These are phyloP conservation scores for Coptodon rendalli DNA, from an alignment of 2,113 vertebrate genomes.

Conservation along the genomic window DNA sequence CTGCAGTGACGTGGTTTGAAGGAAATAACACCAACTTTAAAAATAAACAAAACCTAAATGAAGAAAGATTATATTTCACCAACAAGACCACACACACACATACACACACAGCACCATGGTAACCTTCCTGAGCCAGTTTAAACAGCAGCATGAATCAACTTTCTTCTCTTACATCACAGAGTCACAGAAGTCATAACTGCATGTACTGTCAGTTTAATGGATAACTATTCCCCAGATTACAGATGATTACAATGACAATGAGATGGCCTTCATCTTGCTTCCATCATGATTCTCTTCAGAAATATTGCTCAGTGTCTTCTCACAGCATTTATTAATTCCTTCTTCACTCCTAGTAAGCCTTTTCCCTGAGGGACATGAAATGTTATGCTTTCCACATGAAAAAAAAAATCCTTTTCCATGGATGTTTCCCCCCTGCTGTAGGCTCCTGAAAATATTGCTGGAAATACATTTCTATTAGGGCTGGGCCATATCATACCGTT, in stretches of 20 bases:
- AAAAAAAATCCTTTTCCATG: not conserved
- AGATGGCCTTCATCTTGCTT: conserved; percentile 23
- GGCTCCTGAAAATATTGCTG: not conserved
- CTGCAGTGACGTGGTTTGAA: not conserved
- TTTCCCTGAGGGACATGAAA: not conserved
- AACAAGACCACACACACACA: not conserved
- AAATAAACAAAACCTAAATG: not conserved
- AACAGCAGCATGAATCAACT: conserved; percentile 1
- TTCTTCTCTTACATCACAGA: not conserved
- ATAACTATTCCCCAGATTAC: conserved; percentile 28
- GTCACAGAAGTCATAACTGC: not conserved
- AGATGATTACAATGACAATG: conserved; percentile 45
- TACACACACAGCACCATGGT: not conserved
- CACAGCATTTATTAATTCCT: conserved; percentile 9
- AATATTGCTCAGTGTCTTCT: not conserved
- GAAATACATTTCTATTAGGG: not conserved
- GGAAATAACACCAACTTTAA: not conserved
- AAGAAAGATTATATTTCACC: not conserved
- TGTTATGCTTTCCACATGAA: not conserved
- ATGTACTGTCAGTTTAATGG: conserved; percentile 3
- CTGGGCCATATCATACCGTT: not conserved
- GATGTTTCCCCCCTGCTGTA: not conserved
- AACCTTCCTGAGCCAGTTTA: not conserved
- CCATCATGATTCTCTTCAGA: conserved; percentile 4
- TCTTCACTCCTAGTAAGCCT: not conserved